Evolutionary conservation across 2,888 invertebrate genomes (phyloP), one percentile per base, ranked within the genome.

Genomic region (Amblyjoppa fuscipennis): DNA sequence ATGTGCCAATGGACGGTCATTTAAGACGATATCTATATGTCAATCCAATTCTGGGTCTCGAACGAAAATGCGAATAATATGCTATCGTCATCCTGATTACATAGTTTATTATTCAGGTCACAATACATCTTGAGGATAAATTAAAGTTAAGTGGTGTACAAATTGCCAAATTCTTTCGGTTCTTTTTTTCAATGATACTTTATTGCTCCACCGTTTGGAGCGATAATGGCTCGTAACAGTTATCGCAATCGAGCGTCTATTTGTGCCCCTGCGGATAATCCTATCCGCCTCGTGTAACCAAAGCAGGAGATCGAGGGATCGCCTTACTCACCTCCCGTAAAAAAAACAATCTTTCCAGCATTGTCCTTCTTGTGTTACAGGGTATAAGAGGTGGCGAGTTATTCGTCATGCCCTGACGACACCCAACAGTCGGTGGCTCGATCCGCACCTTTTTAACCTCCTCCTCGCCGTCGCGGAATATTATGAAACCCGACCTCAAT

Each of bases 331-430:
- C 76, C 45, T 74, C 70, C 41, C 77, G 76, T 82, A 78, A 78
- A 80, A 78, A 41, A 41, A n/a, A n/a, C n/a, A 81, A 86, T 80
- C 76, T 75, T 66, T 13, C 28, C 68, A 85, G 89, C 91, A 93
- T 93, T 93, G 93, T 93, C 91, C 91, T 92, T 88, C 92, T 93
- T 91, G 86, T 87, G 85, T 93, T 93, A 93, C 93, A 85, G 41
- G 77, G 51, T 59, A 56, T 31, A 28, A 64, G 71, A 64, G 56
- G 20, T n/a, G 64, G 38, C 56, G 70, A 84, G 76, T 49, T 66
- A 66, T 53, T 69, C 69, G 41, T 74, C 41, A 61, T 34, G 31
- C n/a, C 71, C 71, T 71, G 64, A 70, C 51, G 38, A 82, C 41
- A 82, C 68, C 70, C 31, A 51, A 31, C 11, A 6, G 83, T 69